phyloP scores from a whole-genome alignment of 2,797 vertebrate genomes.

The Manis javanica region DNA sequence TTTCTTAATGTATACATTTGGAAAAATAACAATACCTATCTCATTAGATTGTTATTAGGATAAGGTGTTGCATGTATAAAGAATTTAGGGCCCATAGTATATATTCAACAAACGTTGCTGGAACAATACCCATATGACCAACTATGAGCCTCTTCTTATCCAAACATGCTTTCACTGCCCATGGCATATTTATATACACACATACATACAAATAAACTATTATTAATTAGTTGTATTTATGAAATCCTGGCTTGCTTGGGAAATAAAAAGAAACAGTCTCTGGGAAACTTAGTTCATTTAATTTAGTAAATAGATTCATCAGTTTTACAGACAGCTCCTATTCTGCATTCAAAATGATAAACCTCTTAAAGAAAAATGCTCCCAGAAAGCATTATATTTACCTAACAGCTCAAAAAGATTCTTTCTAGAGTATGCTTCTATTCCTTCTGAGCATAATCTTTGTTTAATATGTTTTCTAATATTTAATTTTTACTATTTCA shows the following conservation, averaged over 20 bases:
- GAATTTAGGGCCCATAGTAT: not conserved
- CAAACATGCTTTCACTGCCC: not conserved
- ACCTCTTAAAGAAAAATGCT: constrained; percentile 52
- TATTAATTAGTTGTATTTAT: constrained; percentile 58
- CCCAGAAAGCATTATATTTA: not conserved
- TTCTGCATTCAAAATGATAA: constrained; percentile 62
- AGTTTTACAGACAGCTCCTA: constrained; percentile 40
- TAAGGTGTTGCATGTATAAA: not conserved
- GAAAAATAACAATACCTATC: not conserved
- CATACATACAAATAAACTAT: not conserved
- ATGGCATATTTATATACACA: not conserved
- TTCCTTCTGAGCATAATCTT: constrained; percentile 38
- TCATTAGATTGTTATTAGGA: not conserved
- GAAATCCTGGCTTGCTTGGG: not conserved
- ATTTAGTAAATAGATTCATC: constrained; percentile 32
- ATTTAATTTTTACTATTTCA: constrained; percentile 50
- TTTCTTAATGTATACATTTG: constrained; percentile 29
- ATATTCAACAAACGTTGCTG: not conserved
- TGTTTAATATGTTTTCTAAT: constrained; percentile 1
- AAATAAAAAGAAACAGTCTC: constrained; percentile 15
- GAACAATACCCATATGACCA: not conserved
- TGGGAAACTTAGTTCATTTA: constrained; percentile 47
- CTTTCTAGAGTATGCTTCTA: not conserved
- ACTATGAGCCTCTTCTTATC: not conserved
- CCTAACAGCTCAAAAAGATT: not conserved